These are phyloP conservation scores for Phalacrocorax aristotelis DNA, from an alignment of 2,113 vertebrate genomes.

Conservation along the genomic window DNA sequence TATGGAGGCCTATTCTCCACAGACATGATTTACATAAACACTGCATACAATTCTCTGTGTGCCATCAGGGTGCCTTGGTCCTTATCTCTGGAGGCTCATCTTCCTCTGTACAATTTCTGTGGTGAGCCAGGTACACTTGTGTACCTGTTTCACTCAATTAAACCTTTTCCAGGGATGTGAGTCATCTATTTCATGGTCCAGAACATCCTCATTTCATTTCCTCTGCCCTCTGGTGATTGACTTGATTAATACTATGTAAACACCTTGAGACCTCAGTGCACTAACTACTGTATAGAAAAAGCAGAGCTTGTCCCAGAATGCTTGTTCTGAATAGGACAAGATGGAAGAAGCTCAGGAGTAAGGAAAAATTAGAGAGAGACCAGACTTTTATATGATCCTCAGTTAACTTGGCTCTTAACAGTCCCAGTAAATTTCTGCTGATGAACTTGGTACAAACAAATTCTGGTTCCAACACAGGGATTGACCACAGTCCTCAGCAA, in stretches of 20 bases:
- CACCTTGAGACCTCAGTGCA: not conserved
- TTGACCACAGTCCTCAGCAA: not conserved
- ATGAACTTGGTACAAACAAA: not conserved
- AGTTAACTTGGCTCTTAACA: not conserved
- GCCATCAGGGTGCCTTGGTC: not conserved
- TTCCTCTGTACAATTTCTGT: not conserved
- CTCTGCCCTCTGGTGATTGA: constrained; percentile 42
- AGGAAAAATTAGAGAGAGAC: not conserved
- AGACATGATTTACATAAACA: not conserved
- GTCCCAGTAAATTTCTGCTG: not conserved
- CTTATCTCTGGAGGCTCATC: not conserved
- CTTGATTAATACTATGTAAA: constrained; percentile 49
- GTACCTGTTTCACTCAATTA: constrained; percentile 54
- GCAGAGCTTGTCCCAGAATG: not conserved
- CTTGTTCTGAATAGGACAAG: not conserved
- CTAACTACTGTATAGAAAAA: not conserved
- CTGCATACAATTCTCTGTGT: not conserved
- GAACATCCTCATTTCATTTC: constrained; percentile 34
- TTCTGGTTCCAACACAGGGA: not conserved
- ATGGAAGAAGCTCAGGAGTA: not conserved
- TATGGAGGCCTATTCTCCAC: not conserved
- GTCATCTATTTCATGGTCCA: constrained; percentile 46
- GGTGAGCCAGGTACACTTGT: not conserved
- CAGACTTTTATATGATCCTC: not conserved
- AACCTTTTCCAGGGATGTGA: not conserved